phyloP scores from a whole-genome alignment of 30 jellyfish, hydroid and myxozoan species.

The Turritopsis dohrnii region DNA sequence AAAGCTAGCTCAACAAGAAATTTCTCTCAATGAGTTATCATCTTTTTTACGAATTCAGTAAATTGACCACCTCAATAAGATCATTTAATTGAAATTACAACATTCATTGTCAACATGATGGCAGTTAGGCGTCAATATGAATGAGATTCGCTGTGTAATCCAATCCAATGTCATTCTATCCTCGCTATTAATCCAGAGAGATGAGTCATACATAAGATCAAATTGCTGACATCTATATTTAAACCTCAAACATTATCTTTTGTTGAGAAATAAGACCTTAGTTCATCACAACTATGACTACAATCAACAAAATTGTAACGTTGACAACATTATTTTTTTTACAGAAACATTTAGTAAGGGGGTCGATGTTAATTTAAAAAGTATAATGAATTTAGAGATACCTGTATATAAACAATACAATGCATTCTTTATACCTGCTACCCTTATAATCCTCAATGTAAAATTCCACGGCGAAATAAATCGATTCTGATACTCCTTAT shows the following conservation, averaged over 20 bases:
- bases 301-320: background rate
- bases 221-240: background rate
- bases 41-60: too few relatives aligned
- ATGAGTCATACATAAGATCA: background rate
- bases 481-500: too few relatives aligned
- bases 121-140: background rate
- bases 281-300: background rate
- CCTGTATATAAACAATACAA: too few relatives aligned
- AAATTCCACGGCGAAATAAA: too few relatives aligned
- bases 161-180: background rate
- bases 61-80: too few relatives aligned
- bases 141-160: background rate
- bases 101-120: background rate
- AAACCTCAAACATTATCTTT: background rate
- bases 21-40: too few relatives aligned
- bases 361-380: too few relatives aligned
- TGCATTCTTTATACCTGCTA: too few relatives aligned
- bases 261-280: background rate
- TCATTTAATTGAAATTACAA: background rate
- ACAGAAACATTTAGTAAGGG: background rate
- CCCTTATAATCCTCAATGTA: too few relatives aligned
- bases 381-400: too few relatives aligned
- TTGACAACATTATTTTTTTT: background rate
- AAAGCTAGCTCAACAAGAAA: too few relatives aligned
- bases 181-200: background rate